A percentile compares a stretch with the other conserved stretches of the same genome.
These are phyloP conservation scores for Syrrhaptes paradoxus DNA, from an alignment of 2,113 vertebrate species.

Conservation along the genomic window DNA sequence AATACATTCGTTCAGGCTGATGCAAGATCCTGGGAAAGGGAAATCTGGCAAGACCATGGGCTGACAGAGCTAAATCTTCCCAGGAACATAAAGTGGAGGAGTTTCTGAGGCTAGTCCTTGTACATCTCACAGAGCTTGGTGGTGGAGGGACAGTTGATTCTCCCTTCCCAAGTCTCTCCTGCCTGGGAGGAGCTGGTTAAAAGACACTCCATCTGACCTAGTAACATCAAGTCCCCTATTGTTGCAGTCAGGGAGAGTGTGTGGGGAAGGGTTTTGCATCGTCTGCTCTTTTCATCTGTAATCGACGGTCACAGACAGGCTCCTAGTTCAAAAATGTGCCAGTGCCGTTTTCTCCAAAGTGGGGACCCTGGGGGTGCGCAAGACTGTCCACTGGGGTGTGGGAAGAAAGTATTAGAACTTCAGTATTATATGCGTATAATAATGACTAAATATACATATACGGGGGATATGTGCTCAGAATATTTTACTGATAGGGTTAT, in stretches of 20 bases:
- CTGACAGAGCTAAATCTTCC: background rate
- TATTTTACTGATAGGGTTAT: background rate
- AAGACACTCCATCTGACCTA: background rate
- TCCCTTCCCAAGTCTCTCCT: constrained; percentile 65
- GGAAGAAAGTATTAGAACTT: background rate
- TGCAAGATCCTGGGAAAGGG: background rate
- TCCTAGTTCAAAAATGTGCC: background rate
- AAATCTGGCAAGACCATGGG: background rate
- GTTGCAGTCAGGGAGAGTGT: background rate
- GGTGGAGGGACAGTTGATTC: constrained; percentile 46
- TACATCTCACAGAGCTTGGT: background rate
- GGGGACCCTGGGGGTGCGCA: too few species aligned
- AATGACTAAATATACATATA: background rate
- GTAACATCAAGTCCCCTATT: background rate
- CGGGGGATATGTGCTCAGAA: background rate
- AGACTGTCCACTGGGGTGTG: rapidly evolving
- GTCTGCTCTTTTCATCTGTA: background rate
- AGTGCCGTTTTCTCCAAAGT: background rate
- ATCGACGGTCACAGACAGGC: background rate
- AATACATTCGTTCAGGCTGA: background rate
- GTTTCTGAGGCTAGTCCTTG: too few species aligned
- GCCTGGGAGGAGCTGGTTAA: constrained; percentile 68
- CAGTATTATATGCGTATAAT: background rate
- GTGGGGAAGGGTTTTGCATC: background rate
- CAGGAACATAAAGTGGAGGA: too few species aligned